Evolutionary conservation across 2,797 vertebrate species (phyloP).

Genomic region (Myotis pilosus): DNA sequence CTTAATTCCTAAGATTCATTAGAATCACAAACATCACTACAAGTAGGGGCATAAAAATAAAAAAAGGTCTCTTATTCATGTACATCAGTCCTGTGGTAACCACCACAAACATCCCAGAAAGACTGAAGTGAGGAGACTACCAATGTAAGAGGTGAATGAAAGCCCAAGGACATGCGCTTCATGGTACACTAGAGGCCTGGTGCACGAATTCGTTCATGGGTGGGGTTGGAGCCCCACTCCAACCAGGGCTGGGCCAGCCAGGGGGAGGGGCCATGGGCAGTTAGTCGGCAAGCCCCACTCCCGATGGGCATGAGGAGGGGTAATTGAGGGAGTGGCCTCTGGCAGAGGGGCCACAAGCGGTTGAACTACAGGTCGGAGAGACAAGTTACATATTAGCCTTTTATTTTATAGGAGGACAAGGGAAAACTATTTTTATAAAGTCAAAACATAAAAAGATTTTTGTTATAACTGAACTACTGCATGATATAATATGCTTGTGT

Average conservation of each 20-base stretch:
- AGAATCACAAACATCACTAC: neutral
- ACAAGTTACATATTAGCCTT: too few species aligned
- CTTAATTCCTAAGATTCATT: conserved; percentile 48
- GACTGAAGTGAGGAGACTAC: neutral
- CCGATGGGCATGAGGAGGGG: too few species aligned
- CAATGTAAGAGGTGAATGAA: neutral
- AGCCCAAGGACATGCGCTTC: neutral
- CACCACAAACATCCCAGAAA: neutral
- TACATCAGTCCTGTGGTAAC: neutral
- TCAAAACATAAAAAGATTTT: neutral
- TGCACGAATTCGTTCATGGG: too few species aligned
- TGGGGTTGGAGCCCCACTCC: too few species aligned
- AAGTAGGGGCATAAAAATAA: neutral
- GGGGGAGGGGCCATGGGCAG: too few species aligned
- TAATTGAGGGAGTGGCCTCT: too few species aligned
- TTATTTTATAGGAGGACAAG: too few species aligned
- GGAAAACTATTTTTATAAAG: conserved; percentile 7
- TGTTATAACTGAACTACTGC: neutral
- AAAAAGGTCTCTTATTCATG: neutral
- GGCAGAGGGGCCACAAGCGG: too few species aligned
- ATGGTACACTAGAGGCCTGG: too few species aligned
- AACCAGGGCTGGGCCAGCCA: too few species aligned
- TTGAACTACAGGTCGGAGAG: too few species aligned
- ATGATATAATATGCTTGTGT: neutral
- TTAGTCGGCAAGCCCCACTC: too few species aligned